Base-by-base conservation (phyloP, 2,113 vertebrate species). In the Empidonax alnorum region DNA sequence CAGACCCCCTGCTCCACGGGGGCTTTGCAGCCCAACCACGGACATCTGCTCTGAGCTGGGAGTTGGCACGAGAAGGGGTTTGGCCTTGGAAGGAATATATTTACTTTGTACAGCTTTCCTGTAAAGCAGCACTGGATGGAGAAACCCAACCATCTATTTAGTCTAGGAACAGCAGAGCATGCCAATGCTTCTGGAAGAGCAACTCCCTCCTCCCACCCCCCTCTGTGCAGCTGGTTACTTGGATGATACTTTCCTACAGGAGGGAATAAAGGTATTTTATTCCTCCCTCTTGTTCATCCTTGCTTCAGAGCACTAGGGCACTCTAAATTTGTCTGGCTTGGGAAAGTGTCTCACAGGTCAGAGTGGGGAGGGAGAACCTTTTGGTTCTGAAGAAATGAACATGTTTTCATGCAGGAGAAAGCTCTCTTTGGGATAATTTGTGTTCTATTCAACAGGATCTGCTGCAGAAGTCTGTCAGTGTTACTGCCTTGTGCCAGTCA, bases 11-110 rank as follows among this genome's bases (percentile, higher is more conserved):
- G 95, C 69, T 92, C 76, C 91, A 63, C 3, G 1, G 92, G 91
- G 91, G 83, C 76, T 92, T 67, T 42, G 84, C 84, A 77, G 86
- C 79, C 80, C 85, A 4, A 47, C 72, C 24, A 27, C 3, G 24
- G 83, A 90, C 94, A 95, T 95, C 94, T 96, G 94, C 92, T 96
- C 37, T 0, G 53, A 90, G 88, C 79, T 72, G 73, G 42, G 89
- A 93, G 47, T 55, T 96, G 94, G 92, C 75, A 67, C 39, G 39
- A 2, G 44, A 22, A 90, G 27, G 35, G 41, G 9, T 74, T 92
- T 90, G 90, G 88, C 86, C 79, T 81, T 80, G 69, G 76, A 37
- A 96, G 56, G 79, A 44, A 73, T 89, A 44, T 65, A 61, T 82
- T 96, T 49, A 69, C 73, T 94, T 90, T 81, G 72, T 75, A 20